Percentiles rank a stretch among this genome's conserved stretches.
phyloP scores from a whole-genome alignment of 2,888 invertebrate genomes.

The Meliscaeva auricollis region DNA sequence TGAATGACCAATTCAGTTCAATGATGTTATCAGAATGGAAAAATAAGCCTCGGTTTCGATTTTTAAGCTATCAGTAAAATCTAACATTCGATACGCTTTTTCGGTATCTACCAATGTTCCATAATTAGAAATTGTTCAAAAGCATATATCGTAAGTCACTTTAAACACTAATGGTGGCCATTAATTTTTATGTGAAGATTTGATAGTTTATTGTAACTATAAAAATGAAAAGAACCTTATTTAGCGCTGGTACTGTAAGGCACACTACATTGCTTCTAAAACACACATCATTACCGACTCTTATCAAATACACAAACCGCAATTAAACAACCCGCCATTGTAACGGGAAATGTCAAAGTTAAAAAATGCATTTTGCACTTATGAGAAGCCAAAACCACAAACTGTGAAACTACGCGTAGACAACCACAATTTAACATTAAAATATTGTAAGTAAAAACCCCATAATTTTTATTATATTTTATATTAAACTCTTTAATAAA shows the following conservation, averaged over 20 bases:
- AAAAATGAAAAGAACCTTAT: no score
- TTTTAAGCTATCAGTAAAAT: no score
- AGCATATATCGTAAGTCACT: no score
- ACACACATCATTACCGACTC: conserved; percentile 5
- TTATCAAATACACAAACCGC: conserved; percentile 50
- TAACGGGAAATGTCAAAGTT: conserved; percentile 72
- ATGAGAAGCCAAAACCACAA: conserved; percentile 21
- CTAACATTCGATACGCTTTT: no score
- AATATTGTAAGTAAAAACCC: conserved; percentile 49
- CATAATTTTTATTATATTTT: conserved; percentile 1
- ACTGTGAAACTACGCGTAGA: conserved; percentile 30
- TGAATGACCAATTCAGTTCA: no score
- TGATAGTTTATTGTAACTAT: no score
- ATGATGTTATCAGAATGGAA: no score
- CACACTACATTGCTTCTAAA: background rate
- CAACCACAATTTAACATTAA: conserved; percentile 38
- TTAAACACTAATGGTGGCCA: no score
- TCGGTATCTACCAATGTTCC: no score
- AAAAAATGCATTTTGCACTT: conserved; percentile 34
- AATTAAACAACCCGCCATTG: conserved; percentile 42
- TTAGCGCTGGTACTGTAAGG: background rate
- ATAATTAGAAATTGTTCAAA: no score
- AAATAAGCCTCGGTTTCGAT: no score
- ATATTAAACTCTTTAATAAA: conserved; percentile 28
- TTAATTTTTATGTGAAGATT: no score